These are phyloP conservation scores for Uropetala carovei DNA, from an alignment of 2,888 invertebrate species.

Conservation along the genomic window DNA sequence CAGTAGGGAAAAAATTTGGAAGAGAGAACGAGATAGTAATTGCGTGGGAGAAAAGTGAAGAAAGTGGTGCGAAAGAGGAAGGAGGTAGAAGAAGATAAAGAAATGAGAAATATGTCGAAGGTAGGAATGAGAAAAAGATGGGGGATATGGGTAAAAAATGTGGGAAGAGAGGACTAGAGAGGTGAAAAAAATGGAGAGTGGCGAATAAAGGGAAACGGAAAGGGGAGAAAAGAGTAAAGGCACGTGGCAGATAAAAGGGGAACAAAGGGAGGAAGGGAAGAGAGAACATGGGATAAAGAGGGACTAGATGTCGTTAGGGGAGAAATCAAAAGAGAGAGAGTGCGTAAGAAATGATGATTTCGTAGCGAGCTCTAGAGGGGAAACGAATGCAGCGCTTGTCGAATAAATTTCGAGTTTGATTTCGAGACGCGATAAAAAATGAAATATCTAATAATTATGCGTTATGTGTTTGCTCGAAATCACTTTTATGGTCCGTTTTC, in stretches of 20 bases:
- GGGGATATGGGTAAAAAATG: too few relatives aligned
- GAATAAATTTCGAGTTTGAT: background rate
- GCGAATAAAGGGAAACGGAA: background rate
- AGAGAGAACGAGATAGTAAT: too few relatives aligned
- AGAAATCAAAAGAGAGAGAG: background rate
- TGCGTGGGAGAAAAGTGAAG: too few relatives aligned
- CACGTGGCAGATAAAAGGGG: background rate
- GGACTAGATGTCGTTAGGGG: background rate
- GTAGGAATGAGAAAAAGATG: too few relatives aligned
- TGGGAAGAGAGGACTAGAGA: too few relatives aligned
- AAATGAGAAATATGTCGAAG: too few relatives aligned
- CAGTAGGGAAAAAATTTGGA: too few relatives aligned
- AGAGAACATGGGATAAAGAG: background rate
- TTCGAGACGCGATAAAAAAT: background rate
- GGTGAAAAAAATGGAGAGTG: too few relatives aligned
- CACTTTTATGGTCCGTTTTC: background rate
- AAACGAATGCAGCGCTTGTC: background rate
- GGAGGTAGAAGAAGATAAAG: too few relatives aligned
- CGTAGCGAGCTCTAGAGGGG: background rate
- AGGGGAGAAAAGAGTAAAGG: background rate
- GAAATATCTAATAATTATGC: constrained; percentile 32
- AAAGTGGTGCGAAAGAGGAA: too few relatives aligned
- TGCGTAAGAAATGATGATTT: background rate
- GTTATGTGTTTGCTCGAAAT: background rate
- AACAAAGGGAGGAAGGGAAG: background rate